phyloP scores from a whole-genome alignment of 2,113 vertebrate species.

The Hiodon alosoides region DNA sequence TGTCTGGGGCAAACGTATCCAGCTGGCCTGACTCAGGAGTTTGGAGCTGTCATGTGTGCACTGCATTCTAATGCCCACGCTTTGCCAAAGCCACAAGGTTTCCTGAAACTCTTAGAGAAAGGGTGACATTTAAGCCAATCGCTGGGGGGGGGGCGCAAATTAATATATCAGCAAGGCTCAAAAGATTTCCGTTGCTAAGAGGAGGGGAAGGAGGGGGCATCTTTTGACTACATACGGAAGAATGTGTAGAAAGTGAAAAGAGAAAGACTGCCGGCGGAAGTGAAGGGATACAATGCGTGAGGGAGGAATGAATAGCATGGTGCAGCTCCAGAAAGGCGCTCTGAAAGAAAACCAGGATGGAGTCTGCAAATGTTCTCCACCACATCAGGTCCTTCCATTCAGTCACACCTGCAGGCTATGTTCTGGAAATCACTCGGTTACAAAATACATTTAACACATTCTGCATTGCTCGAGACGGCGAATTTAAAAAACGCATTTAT shows the following conservation, averaged over 20 bases:
- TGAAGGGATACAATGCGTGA: not conserved
- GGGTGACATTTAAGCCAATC: not conserved
- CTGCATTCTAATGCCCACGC: constrained; percentile 10
- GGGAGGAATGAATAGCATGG: not conserved
- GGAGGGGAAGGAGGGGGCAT: not conserved
- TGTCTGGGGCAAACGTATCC: not conserved
- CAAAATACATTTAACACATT: not conserved
- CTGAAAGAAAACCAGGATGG: constrained; percentile 3
- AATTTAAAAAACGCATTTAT: not conserved
- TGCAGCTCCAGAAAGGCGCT: not conserved
- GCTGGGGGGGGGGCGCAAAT: constrained; percentile 4
- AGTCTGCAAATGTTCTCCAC: not conserved
- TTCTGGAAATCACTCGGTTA: not conserved
- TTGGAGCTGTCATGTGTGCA: not conserved
- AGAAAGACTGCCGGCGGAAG: not conserved
- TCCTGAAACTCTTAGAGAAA: not conserved
- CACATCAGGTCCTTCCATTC: not conserved
- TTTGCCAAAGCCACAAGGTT: not conserved
- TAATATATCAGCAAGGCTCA: constrained; percentile 15
- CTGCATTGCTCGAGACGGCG: not conserved
- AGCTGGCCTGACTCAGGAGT: constrained; percentile 20
- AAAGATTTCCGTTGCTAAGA: constrained; percentile 24
- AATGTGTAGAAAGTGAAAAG: not conserved
- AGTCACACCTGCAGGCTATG: not conserved
- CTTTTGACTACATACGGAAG: constrained; percentile 2